A percentile compares a stretch with the other conserved stretches of the same genome.
phyloP scores from a whole-genome alignment of 2,113 vertebrate species.

The Brevimyrus niger region DNA sequence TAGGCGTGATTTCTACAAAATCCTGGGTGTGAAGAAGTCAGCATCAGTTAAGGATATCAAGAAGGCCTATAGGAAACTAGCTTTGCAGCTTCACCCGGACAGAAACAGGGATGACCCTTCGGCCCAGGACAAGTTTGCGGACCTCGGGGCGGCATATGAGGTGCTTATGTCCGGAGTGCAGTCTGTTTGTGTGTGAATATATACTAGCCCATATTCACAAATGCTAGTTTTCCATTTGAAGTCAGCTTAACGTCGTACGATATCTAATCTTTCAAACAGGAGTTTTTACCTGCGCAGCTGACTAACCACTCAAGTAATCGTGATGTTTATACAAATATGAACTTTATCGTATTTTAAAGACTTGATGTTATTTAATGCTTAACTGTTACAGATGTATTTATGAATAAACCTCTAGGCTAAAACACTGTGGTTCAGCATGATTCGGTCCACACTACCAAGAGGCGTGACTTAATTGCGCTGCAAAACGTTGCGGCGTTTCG shows the following conservation, averaged over 20 bases:
- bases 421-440: background rate
- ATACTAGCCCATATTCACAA: background rate
- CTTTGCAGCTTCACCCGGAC: conserved; percentile 91
- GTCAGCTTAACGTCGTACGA: background rate
- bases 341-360: background rate
- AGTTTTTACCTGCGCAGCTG: background rate
- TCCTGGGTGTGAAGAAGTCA: conserved; percentile 78
- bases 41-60: conserved; percentile 92
- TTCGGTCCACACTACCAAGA: background rate
- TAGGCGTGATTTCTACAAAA: conserved; percentile 93
- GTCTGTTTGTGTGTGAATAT: background rate
- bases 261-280: background rate
- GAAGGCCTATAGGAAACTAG: conserved; percentile 77
- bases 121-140: conserved; percentile 92
- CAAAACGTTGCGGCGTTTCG: conserved; percentile 34
- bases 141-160: conserved; percentile 94
- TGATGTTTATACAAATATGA: background rate
- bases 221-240: background rate
- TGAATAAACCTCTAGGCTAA: background rate
- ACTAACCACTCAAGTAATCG: background rate
- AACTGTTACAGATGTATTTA: background rate
- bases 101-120: conserved; percentile 87
- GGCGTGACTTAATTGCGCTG: conserved; percentile 39
- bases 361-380: background rate
- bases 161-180: conserved; percentile 45